Conservation (phyloP, 2,888 invertebrate species). For the Macaria liturata region DNA sequence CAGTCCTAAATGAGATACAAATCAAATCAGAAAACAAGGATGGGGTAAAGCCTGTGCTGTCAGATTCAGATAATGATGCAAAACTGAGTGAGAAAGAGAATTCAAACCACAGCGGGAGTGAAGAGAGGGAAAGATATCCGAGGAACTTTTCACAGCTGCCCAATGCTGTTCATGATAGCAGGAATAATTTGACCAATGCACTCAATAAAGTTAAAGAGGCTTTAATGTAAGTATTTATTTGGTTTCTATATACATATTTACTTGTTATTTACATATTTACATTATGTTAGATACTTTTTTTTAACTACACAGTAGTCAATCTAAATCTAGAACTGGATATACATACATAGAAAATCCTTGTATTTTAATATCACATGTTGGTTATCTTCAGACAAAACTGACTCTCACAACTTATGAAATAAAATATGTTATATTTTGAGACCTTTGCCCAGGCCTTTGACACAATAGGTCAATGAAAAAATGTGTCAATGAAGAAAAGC, state of each 20-base stretch:
- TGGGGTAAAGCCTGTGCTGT: slow-evolving; percentile 56
- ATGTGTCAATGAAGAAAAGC: too few relatives aligned
- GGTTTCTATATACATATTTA: neutral
- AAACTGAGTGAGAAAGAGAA: slow-evolving; percentile 70
- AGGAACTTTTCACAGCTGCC: slow-evolving; percentile 58
- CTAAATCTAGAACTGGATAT: too few relatives aligned
- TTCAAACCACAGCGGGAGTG: slow-evolving; percentile 61
- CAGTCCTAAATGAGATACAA: slow-evolving; percentile 75
- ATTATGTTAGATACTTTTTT: too few relatives aligned
- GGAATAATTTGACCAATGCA: slow-evolving; percentile 71
- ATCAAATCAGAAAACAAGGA: slow-evolving; percentile 69
- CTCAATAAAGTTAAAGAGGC: slow-evolving; percentile 75
- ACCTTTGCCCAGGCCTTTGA: too few relatives aligned
- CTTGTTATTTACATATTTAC: too few relatives aligned
- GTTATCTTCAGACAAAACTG: too few relatives aligned
- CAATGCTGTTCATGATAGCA: slow-evolving; percentile 61
- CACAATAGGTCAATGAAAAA: too few relatives aligned
- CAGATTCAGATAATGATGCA: slow-evolving; percentile 67
- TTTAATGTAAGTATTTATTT: slow-evolving; percentile 60
- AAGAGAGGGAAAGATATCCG: slow-evolving; percentile 60
- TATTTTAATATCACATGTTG: too few relatives aligned
- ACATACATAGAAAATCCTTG: too few relatives aligned
- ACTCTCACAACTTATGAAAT: too few relatives aligned
- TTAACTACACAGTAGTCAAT: too few relatives aligned
- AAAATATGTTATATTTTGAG: too few relatives aligned